Evolutionary conservation across 2,888 invertebrate species (phyloP).

Genomic region (Beris morrisii): DNA sequence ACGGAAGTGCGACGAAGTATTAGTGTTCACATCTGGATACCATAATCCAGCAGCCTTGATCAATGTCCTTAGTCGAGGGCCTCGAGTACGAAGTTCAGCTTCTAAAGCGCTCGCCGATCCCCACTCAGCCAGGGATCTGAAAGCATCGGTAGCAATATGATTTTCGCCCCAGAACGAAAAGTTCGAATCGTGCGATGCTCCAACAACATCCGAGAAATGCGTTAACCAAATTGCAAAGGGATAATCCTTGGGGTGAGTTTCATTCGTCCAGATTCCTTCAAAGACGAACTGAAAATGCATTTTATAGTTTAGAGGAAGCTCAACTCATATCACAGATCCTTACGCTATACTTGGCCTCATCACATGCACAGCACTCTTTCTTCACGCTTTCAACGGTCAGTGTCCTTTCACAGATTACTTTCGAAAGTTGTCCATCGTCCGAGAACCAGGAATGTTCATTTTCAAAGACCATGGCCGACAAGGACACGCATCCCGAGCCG

Average conservation of each 20-base stretch:
- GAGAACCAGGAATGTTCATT: slow-evolving; percentile 81
- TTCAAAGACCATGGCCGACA: slow-evolving; percentile 88
- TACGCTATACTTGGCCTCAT: slow-evolving; percentile 93
- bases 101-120: slow-evolving; percentile 88
- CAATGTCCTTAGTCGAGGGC: slow-evolving; percentile 74
- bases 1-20: slow-evolving; percentile 78
- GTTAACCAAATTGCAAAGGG: slow-evolving; percentile 88
- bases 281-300: slow-evolving; percentile 66
- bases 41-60: slow-evolving; percentile 88
- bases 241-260: slow-evolving; percentile 95
- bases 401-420: slow-evolving; percentile 74
- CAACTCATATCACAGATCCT: slow-evolving; percentile 39
- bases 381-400: slow-evolving; percentile 60
- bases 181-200: slow-evolving; percentile 87
- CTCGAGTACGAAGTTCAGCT: slow-evolving; percentile 83
- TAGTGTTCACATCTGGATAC: slow-evolving; percentile 84
- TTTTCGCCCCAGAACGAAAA: slow-evolving; percentile 92
- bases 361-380: slow-evolving; percentile 87
- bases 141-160: slow-evolving; percentile 82
- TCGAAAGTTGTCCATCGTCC: slow-evolving; percentile 81
- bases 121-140: slow-evolving; percentile 68
- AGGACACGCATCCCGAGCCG: slow-evolving; percentile 82
- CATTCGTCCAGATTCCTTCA: slow-evolving; percentile 93
- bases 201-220: slow-evolving; percentile 96
- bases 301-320: background rate